These are phyloP conservation scores for Clarias pachynema DNA, from an alignment of 2,797 vertebrate genomes.

Conservation along the genomic window DNA sequence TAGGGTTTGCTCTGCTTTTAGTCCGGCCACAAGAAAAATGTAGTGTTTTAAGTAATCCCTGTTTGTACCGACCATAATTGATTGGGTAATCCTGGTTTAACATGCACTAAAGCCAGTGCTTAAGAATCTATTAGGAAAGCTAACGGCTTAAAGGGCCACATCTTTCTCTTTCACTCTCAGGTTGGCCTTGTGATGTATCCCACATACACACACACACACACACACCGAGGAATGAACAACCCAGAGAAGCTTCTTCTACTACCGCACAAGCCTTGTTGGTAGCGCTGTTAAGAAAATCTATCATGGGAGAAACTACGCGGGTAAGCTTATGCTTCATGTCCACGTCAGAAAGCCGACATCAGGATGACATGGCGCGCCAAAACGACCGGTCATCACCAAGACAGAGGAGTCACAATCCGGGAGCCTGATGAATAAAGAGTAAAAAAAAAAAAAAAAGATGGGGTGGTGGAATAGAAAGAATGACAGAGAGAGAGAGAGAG, in stretches of 20 bases:
- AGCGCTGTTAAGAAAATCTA: constrained; percentile 32
- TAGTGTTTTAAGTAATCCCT: constrained; percentile 88
- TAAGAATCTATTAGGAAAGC: constrained; percentile 84
- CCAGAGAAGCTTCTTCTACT: background rate
- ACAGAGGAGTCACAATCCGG: constrained; percentile 72
- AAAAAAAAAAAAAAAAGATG: background rate
- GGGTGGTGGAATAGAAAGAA: constrained; percentile 19
- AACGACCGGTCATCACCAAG: constrained; percentile 67
- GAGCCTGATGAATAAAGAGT: constrained; percentile 1
- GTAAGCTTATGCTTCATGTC: background rate
- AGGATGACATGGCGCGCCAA: constrained; percentile 69
- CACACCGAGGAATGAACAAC: constrained; percentile 2
- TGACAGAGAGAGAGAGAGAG: constrained; percentile 23
- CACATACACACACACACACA: constrained; percentile 19
- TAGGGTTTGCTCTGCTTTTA: constrained; percentile 76
- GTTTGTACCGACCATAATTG: constrained; percentile 85
- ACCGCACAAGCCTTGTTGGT: constrained; percentile 11
- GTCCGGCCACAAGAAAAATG: constrained; percentile 80
- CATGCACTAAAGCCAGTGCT: constrained; percentile 87
- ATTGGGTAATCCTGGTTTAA: constrained; percentile 88
- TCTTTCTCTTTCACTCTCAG: constrained; percentile 70
- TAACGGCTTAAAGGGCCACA: constrained; percentile 80
- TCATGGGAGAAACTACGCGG: constrained; percentile 43
- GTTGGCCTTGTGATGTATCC: constrained; percentile 65
- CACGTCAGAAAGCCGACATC: constrained; percentile 55